Base-by-base conservation (phyloP, 2,797 vertebrate genomes). In the Artibeus lituratus region DNA sequence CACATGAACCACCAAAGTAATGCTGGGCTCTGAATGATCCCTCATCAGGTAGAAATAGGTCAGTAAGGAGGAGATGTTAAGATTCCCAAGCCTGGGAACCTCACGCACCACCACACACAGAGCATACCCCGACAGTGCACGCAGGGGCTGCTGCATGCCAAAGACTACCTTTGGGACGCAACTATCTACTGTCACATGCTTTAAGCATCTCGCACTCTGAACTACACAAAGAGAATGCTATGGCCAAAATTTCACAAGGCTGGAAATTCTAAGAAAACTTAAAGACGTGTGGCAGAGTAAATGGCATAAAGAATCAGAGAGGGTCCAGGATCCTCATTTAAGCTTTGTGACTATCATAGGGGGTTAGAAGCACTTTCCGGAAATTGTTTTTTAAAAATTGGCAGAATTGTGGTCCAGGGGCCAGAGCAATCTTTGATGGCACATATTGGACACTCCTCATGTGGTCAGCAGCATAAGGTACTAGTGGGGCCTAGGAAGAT, bases 301-400 rank as follows among this genome's bases (percentile, higher is more conserved):
- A 72, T 19, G 24, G 32, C 15, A 5, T 51, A 11, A 82, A 70
- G 37, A 93, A 77, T 92, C 39, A 74, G 21, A 51, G 44, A 70
- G 7, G 49, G 39, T 42, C 53, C 49, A 57, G 62, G 44, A 49
- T 37, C 24, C 9, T 55, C 67, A 49, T 9, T 35, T n/a, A 72
- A 80, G 32, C 57, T 73, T 87, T 84, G 16, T 62, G 15, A 53
- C 29, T 14, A 21, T 39, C 39, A 32, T 7, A 59, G 5, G 22
- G 12, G 3, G 44, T 86, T 72, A 95, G 80, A 94, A 92, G 32
- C 37, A 90, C 37, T 73, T 94, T 57, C 39, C 10, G 78, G 49
- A 90, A 93, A 82, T 47, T 87, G n/a, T 15, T 32, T 62, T 62
- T 62, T 65, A 32, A 85, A 90, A 81, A 53, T 32, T 82, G 53